These are phyloP conservation scores for Samia ricini DNA, from an alignment of 1,140 invertebrate species.

Conservation along the genomic window DNA sequence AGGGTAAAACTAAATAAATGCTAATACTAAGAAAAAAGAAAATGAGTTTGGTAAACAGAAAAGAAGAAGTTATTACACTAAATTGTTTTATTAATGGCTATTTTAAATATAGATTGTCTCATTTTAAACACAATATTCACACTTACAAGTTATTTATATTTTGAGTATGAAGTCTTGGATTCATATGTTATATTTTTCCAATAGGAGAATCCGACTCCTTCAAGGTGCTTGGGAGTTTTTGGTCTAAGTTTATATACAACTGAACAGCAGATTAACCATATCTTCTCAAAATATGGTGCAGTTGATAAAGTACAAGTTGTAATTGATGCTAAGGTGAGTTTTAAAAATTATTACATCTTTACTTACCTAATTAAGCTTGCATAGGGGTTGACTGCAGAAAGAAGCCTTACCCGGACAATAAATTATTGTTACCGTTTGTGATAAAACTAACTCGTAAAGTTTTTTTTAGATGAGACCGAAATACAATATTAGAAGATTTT, in stretches of 20 bases:
- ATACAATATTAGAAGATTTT: too few relatives aligned
- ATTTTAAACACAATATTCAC: not conserved
- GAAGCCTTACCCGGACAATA: too few relatives aligned
- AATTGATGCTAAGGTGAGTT: constrained; percentile 93
- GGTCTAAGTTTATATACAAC: constrained; percentile 95
- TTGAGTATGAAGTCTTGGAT: not conserved
- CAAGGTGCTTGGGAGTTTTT: constrained; percentile 96
- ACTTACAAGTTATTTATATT: not conserved
- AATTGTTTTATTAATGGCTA: too few relatives aligned
- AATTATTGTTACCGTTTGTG: too few relatives aligned
- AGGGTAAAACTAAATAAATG: too few relatives aligned
- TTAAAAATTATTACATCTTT: not conserved
- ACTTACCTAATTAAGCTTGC: not conserved
- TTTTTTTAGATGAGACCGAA: too few relatives aligned
- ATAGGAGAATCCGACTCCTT: constrained; percentile 90
- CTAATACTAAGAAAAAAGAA: too few relatives aligned
- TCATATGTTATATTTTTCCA: not conserved
- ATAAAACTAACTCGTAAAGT: too few relatives aligned
- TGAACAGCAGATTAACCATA: constrained; percentile 94
- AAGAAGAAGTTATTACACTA: too few relatives aligned
- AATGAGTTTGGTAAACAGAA: too few relatives aligned
- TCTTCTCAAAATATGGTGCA: constrained; percentile 95
- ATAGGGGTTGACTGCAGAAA: too few relatives aligned
- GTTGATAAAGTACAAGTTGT: constrained; percentile 97
- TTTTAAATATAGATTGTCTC: not conserved